Evolutionary conservation across 1,140 invertebrate genomes (phyloP).

Genomic region (Helicoverpa armigera): DNA sequence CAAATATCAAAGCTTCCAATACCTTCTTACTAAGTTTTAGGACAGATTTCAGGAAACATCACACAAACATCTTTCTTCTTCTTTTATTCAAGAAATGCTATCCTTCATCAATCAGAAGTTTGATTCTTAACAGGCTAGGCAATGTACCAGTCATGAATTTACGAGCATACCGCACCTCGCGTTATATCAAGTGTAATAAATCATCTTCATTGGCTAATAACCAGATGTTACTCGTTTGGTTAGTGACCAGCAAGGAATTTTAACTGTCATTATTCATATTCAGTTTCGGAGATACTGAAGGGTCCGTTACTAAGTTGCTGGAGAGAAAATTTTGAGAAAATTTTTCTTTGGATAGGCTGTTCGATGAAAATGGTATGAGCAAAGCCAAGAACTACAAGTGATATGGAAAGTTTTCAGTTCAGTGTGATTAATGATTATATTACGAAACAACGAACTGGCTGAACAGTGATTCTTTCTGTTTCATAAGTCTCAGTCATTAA

Average conservation of each 20-base stretch:
- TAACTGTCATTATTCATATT: constrained; percentile 45
- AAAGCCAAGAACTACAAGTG: too few species aligned
- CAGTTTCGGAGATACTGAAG: constrained; percentile 19
- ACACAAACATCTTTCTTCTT: too few species aligned
- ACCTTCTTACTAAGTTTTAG: neutral
- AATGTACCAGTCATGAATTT: constrained; percentile 40
- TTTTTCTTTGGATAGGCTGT: neutral
- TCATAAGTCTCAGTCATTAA: too few species aligned
- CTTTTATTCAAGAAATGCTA: too few species aligned
- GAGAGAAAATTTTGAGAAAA: neutral
- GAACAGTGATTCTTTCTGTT: too few species aligned
- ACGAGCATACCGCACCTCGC: constrained; percentile 44
- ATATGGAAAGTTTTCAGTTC: too few species aligned
- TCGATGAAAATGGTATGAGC: too few species aligned
- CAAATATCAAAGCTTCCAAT: neutral
- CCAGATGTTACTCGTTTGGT: constrained; percentile 34
- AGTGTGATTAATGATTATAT: too few species aligned
- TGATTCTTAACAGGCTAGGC: constrained; percentile 1
- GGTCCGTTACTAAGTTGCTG: neutral
- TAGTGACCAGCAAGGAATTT: constrained; percentile 40
- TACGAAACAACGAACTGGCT: too few species aligned
- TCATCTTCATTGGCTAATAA: constrained; percentile 53
- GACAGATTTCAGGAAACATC: too few species aligned
- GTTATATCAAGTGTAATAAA: constrained; percentile 48
- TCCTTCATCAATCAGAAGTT: neutral